These are phyloP conservation scores for Polyommatus icarus DNA, from an alignment of 2,888 invertebrate species.

Conservation along the genomic window DNA sequence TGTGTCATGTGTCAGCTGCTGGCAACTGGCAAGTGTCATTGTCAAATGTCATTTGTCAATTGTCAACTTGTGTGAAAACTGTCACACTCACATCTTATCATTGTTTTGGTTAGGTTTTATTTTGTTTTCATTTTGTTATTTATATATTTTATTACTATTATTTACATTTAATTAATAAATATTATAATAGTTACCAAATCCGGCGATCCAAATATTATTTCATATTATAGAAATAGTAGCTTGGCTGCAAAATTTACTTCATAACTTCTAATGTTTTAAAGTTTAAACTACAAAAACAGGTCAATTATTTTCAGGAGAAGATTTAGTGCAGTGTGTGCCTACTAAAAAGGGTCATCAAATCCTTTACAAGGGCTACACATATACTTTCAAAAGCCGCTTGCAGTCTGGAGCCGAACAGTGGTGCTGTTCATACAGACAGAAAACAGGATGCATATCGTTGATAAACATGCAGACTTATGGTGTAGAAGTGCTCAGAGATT, in stretches of 20 bases:
- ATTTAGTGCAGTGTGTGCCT: slow-evolving; percentile 71
- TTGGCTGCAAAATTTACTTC: background rate
- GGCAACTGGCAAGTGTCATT: no score
- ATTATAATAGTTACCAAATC: background rate
- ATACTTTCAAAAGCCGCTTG: slow-evolving; percentile 68
- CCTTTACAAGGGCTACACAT: slow-evolving; percentile 72
- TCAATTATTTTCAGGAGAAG: slow-evolving; percentile 61
- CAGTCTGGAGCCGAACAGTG: slow-evolving; percentile 74
- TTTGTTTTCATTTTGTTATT: background rate
- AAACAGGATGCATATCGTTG: slow-evolving; percentile 73
- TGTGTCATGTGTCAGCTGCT: no score
- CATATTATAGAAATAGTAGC: background rate
- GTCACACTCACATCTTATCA: no score
- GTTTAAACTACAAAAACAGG: slow-evolving; percentile 11
- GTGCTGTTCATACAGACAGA: slow-evolving; percentile 71
- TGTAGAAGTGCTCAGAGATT: slow-evolving; percentile 70
- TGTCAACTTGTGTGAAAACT: no score
- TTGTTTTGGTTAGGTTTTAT: background rate
- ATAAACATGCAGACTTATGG: slow-evolving; percentile 73
- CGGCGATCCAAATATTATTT: background rate
- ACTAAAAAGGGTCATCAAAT: slow-evolving; percentile 73
- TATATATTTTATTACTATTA: background rate
- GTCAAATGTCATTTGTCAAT: no score
- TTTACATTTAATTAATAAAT: background rate
- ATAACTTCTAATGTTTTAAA: slow-evolving; percentile 13